Base-by-base conservation (phyloP, 2,888 invertebrate genomes). In the Nephrocerus scutellatus region DNA sequence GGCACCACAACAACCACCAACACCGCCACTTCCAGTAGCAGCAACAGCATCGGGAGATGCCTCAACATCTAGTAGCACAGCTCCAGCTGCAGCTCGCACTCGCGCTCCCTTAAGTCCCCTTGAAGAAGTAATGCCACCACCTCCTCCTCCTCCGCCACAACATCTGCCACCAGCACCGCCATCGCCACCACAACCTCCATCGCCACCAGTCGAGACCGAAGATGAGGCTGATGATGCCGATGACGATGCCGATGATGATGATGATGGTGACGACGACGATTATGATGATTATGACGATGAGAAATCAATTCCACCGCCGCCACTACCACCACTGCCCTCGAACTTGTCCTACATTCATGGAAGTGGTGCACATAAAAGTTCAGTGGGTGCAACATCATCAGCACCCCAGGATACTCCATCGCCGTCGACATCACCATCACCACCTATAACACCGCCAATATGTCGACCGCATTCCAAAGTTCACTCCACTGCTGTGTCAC, bases 361-460 rank as follows among this genome's bases (percentile, higher is more conserved):
- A 10, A 50, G 44, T 30, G 34, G 43, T 6, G 44, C 33, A 6
- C 43, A 44, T 30, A 39, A n/a, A n/a, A n/a, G n/a, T n/a, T n/a
- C n/a, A n/a, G n/a, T n/a, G n/a, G n/a, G n/a, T n/a, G n/a, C n/a
- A n/a, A n/a, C n/a, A n/a, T n/a, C n/a, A n/a, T n/a, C n/a, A n/a
- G n/a, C n/a, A 41, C 42, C 46, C 4, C 43, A 41, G 30, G 43
- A 41, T 30, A 41, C 45, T 8, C 41, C 46, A 7, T 39, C 49
- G 12, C 60, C 59, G n/a, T 63, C 66, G 10, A 59, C 61, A 15
- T 63, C 64, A 18, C 63, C 65, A 12, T 64, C 65, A 10, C 65
- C 65, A 37, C 63, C 66, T 25, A 57, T 57, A 14, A 63, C 65
- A 20, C 65, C 64, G 24, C 64, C 63, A 12, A 62, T 61, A 9